Evolutionary conservation across 2,113 vertebrate genomes (phyloP).

Genomic region (Zingel zingel): DNA sequence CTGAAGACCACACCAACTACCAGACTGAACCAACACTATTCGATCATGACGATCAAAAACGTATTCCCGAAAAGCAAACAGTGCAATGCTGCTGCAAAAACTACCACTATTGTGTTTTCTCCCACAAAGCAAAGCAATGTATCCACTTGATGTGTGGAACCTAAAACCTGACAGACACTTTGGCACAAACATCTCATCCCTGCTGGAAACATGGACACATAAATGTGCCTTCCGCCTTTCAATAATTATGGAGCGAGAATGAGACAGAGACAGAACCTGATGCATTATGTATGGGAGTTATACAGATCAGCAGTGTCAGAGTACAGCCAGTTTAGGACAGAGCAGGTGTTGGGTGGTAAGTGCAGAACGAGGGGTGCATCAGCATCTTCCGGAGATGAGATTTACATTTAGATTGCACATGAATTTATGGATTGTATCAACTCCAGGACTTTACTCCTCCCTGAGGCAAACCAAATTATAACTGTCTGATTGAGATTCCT

Average conservation of each 20-base stretch:
- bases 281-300: slow-evolving; percentile 67
- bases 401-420: slow-evolving; percentile 46
- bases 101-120: neutral
- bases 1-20: neutral
- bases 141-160: neutral
- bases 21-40: neutral
- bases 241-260: slow-evolving; percentile 53
- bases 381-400: neutral
- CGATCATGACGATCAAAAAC: neutral
- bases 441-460: neutral
- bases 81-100: neutral
- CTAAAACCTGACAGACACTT: slow-evolving; percentile 10
- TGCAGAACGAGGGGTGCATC: neutral
- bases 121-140: neutral
- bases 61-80: neutral
- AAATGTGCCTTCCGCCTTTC: neutral
- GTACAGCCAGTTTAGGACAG: neutral
- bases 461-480: neutral
- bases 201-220: slow-evolving; percentile 8
- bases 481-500: too few relatives aligned
- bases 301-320: slow-evolving; percentile 31
- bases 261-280: slow-evolving; percentile 17
- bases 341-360: slow-evolving; percentile 26
- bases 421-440: neutral
- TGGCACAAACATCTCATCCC: neutral